phyloP scores from a whole-genome alignment of 2,888 invertebrate species.

The Stenolophus ochropezus region DNA sequence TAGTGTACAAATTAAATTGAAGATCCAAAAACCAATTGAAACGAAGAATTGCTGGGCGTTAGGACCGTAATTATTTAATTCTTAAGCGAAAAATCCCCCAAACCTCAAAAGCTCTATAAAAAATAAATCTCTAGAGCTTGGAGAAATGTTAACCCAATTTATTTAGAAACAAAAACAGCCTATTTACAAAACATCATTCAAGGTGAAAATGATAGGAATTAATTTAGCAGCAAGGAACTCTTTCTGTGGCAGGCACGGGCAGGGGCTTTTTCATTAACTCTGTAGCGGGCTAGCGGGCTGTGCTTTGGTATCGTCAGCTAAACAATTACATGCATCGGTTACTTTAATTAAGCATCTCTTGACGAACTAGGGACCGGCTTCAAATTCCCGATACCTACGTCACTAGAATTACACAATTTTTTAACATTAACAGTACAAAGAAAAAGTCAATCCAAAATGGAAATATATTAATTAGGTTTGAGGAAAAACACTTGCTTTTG shows the following conservation, averaged over 20 bases:
- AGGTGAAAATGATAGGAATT: conserved; percentile 42
- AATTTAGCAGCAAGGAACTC: conserved; percentile 28
- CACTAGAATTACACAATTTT: background rate
- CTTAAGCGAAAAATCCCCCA: background rate
- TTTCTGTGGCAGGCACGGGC: background rate
- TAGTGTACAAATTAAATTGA: too few relatives aligned
- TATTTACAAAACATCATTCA: conserved; percentile 40
- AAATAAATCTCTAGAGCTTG: background rate
- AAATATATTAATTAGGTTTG: too few relatives aligned
- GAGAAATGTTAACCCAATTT: conserved; percentile 19
- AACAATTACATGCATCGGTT: conserved; percentile 60
- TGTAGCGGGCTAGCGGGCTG: background rate
- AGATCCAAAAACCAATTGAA: too few relatives aligned
- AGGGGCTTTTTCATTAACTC: conserved; percentile 34
- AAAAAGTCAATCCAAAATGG: too few relatives aligned
- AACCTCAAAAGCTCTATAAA: background rate
- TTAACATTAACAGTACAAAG: too few relatives aligned
- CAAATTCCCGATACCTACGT: background rate
- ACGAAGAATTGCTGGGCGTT: too few relatives aligned
- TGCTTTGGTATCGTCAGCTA: conserved; percentile 52
- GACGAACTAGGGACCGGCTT: conserved; percentile 17
- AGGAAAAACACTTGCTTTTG: too few relatives aligned
- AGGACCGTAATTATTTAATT: background rate
- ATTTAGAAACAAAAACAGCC: conserved; percentile 23
- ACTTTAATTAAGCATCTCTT: conserved; percentile 56